These are phyloP conservation scores for Proteles cristata DNA, from an alignment of 2,113 vertebrate species.

Conservation along the genomic window DNA sequence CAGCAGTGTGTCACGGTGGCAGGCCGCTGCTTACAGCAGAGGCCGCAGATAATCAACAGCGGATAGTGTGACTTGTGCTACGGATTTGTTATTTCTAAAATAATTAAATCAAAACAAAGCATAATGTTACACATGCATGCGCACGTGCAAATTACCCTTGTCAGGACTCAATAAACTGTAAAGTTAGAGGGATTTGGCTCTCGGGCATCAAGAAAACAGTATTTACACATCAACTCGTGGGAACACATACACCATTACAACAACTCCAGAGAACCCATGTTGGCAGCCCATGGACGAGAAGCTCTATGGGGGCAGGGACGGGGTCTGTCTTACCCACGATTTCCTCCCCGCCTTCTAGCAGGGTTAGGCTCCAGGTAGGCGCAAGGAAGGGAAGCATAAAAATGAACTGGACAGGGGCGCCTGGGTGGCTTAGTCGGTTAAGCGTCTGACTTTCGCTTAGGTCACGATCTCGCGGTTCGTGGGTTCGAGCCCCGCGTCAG, in stretches of 20 bases:
- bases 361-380: not conserved
- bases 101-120: slow-evolving; percentile 66
- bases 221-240: slow-evolving; percentile 42
- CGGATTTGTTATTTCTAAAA: slow-evolving; percentile 56
- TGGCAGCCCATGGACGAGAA: not conserved
- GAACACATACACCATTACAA: not conserved
- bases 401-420: not conserved
- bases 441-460: no score
- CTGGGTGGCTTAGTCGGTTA: no score
- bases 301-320: not conserved
- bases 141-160: not conserved
- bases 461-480: no score
- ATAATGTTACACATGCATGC: not conserved
- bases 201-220: slow-evolving; percentile 44
- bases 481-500: no score
- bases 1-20: not conserved
- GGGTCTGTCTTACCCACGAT: not conserved
- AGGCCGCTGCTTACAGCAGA: not conserved
- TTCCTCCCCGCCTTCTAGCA: not conserved
- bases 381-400: not conserved
- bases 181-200: not conserved
- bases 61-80: not conserved
- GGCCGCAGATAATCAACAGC: slow-evolving; percentile 27
- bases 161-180: slow-evolving; percentile 11
- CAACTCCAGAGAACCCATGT: not conserved